phyloP scores from a whole-genome alignment of 1,140 invertebrate genomes.

The Pseudomyrmex pallidus region DNA sequence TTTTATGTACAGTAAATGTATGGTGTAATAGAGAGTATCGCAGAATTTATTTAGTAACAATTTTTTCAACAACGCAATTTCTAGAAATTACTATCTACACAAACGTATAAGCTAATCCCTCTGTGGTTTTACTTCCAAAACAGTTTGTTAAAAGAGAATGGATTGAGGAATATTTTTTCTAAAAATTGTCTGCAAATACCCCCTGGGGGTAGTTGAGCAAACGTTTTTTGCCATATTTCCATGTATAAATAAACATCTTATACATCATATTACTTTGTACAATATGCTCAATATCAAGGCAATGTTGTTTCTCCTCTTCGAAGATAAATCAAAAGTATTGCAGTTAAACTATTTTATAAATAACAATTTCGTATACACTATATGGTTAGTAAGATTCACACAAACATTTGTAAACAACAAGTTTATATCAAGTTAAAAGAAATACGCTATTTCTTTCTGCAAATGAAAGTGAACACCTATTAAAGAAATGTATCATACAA shows the following conservation, averaged over 20 bases:
- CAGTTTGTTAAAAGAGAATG: constrained; percentile 56
- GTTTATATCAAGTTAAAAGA: too few species aligned
- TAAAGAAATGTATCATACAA: constrained; percentile 38
- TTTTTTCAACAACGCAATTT: constrained; percentile 75
- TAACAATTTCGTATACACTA: constrained; percentile 35
- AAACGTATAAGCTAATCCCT: constrained; percentile 62
- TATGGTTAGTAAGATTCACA: constrained; percentile 34
- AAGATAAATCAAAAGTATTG: constrained; percentile 31
- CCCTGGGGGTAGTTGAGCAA: constrained; percentile 69
- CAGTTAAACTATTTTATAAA: constrained; percentile 35
- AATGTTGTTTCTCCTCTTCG: constrained; percentile 36
- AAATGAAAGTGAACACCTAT: constrained; percentile 17
- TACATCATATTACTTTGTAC: constrained; percentile 71
- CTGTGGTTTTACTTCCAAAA: constrained; percentile 53
- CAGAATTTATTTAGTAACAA: constrained; percentile 73
- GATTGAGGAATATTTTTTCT: constrained; percentile 7
- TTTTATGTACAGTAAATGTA: constrained; percentile 74
- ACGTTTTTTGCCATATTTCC: constrained; percentile 49
- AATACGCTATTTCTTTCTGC: not conserved
- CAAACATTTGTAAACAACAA: constrained; percentile 24
- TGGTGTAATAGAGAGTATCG: constrained; percentile 62
- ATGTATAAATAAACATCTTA: constrained; percentile 57
- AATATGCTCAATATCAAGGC: constrained; percentile 60
- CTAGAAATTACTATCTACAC: constrained; percentile 76
- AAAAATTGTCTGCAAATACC: constrained; percentile 64